Base-by-base conservation (phyloP, 2,888 invertebrate genomes). In the Villa cingulata region DNA sequence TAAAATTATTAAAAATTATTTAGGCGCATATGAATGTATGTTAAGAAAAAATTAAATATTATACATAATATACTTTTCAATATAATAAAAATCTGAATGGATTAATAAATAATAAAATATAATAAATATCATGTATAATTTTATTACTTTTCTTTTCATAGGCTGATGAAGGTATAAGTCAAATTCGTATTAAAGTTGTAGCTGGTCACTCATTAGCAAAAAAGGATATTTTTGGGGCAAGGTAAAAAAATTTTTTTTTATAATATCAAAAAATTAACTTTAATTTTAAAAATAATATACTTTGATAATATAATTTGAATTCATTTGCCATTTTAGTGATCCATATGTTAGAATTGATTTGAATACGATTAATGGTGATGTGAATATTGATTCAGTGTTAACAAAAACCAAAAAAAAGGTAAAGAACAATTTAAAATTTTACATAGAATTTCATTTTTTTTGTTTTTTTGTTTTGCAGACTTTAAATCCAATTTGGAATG, bases 211-310 rank as follows among this genome's bases (percentile, higher is more conserved):
- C 89, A 59, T 75, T 98, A 62, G 96, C 96, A 48, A 95, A 95
- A 70, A 97, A 97, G 72, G 97, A 98, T 70, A 95, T 98, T 62
- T 97, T 98, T 74, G 97, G 97, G 61, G 95, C 96, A 60, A 94
- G 90, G 90, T 90, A 70, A 55, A 32, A 32, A 32, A 32, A 32
- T n/a, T n/a, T n/a, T n/a, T n/a, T n/a, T n/a, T n/a, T n/a, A n/a
- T n/a, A 32, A 32, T 32, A 9, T 32, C 7, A 12, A 12, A 32
- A 34, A 18, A 36, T 45, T 7, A 45, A 43, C 41, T 48, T 47
- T 46, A n/a, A n/a, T 50, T 14, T 12, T 10, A 36, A 15, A 19
- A 29, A 57, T 55, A 48, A 27, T 38, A 42, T n/a, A n/a, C n/a
- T n/a, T n/a, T n/a, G n/a, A n/a, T n/a, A n/a, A n/a, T n/a, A n/a